Base-by-base conservation (phyloP, 2,113 vertebrate species). In the Aviceda subcristata region DNA sequence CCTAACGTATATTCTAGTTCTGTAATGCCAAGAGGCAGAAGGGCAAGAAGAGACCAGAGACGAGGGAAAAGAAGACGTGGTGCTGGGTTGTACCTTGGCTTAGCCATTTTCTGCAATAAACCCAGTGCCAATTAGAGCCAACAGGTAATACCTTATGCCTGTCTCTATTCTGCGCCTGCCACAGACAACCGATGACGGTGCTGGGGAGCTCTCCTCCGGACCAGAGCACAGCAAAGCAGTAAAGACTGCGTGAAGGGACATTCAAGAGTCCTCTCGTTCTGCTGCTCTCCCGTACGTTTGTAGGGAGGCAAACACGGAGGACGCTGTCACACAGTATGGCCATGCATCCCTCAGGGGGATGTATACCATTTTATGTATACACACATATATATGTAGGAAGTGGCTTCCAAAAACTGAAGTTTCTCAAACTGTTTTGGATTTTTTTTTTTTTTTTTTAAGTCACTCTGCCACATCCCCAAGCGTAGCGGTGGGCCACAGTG, bases 1-100 rank as follows among this genome's bases (percentile, higher is more conserved):
- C 60, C 76, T 56, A 67, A 81, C 68, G 46, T 97, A 94, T 91
- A 92, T 97, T 69, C 86, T 95, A 50, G 69, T 95, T 95, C 66
- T 45, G 79, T 80, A 50, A 39, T 78, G 76, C 80, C 81, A 96
- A 66, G 48, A 91, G 82, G 62, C 24, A 64, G 73, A 60, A 92
- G 83, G 34, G 71, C 69, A 86, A 86, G 86, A 88, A 34, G 39
- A 46, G 27, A 80, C 13, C 51, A 64, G 77, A 85, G 91, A 91
- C 30, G 17, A 43, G 7, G 46, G 53, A 34, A 76, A 73, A 57
- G n/a, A 18, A 11, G 41, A 27, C 11, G 3, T 1, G 15, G 27
- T 73, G 26, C 43, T 93, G 76, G 43, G 38, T 23, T 76, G 26
- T 5, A 5, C 53, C n/a, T 62, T 19, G 57, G 27, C 48, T 81